Conservation (phyloP, 2,113 vertebrate species). For the Cephalopterus ornatus region DNA sequence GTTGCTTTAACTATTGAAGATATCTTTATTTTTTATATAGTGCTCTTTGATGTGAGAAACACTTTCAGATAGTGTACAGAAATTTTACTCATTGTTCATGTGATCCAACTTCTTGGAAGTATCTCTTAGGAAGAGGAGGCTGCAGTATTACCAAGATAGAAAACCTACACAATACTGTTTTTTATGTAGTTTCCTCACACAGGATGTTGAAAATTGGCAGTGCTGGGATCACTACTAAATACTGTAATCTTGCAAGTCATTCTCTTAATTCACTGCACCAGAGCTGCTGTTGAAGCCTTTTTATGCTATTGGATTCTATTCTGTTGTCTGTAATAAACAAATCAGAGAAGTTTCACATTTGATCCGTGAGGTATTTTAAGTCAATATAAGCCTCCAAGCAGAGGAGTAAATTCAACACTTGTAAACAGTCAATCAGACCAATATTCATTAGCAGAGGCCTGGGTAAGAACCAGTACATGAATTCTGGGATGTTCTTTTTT, state of each 20-base stretch:
- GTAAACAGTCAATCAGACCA: not conserved
- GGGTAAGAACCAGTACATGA: not conserved
- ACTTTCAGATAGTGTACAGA: not conserved
- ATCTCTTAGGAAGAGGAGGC: not conserved
- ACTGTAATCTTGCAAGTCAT: not conserved
- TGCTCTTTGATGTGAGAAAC: not conserved
- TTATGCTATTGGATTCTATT: not conserved
- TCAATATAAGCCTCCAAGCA: not conserved
- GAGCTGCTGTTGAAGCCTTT: not conserved
- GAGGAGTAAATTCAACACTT: not conserved
- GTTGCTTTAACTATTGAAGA: not conserved
- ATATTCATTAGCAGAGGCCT: not conserved
- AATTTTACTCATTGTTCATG: not conserved
- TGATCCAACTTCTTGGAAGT: not conserved
- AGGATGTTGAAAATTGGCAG: not conserved
- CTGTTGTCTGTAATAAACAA: not conserved
- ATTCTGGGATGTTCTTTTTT: not conserved
- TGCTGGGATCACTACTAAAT: not conserved
- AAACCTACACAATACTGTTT: not conserved
- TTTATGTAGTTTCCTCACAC: not conserved
- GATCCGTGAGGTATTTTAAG: not conserved
- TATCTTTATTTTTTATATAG: not conserved
- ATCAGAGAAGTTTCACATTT: not conserved
- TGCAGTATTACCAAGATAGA: not conserved
- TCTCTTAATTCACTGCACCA: not conserved